Percentiles rank a stretch among this genome's conserved stretches.
Evolutionary conservation across 2,797 vertebrate genomes (phyloP).

Genomic region (Galago senegalensis): DNA sequence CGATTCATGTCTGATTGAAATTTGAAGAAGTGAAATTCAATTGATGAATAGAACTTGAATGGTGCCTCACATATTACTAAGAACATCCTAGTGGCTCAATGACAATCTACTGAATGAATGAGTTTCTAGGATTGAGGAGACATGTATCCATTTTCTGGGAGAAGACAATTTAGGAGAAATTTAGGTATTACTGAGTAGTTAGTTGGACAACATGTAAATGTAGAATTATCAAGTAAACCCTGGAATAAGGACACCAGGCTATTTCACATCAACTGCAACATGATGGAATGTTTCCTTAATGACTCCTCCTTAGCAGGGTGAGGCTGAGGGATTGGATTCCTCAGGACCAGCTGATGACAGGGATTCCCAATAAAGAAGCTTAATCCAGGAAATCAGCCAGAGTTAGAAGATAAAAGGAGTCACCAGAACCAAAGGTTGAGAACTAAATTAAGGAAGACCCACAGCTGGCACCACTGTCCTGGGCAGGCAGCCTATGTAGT

Average conservation of each 20-base stretch:
- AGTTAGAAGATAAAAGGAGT: background rate
- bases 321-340: background rate
- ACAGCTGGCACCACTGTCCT: background rate
- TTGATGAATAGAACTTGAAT: background rate
- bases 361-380: background rate
- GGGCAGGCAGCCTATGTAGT: background rate
- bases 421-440: background rate
- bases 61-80: no score
- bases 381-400: background rate
- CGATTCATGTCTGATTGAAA: background rate
- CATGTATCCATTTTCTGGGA: background rate
- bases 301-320: background rate
- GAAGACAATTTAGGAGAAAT: background rate
- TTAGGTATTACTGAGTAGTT: background rate
- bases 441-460: background rate
- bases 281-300: background rate
- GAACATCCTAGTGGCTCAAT: background rate
- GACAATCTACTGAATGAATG: background rate
- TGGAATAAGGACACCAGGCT: background rate
- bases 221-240: background rate
- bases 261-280: background rate
- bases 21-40: background rate
- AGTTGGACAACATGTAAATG: background rate
- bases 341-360: background rate
- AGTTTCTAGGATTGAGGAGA: background rate